These are phyloP conservation scores for Drosophila murphyi DNA, from an alignment of 1,140 invertebrate species.

Conservation along the genomic window DNA sequence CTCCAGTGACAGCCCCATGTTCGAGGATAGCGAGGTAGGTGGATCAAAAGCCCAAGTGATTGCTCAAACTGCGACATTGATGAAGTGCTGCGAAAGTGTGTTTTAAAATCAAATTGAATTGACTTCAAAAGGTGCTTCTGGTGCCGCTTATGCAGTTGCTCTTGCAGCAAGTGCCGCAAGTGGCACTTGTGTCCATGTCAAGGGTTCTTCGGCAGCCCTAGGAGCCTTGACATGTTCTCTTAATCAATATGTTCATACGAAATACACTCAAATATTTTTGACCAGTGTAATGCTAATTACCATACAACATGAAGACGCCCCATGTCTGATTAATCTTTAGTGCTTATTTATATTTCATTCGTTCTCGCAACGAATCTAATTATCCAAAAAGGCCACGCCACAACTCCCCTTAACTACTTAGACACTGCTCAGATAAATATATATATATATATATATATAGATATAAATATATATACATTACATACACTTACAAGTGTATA, in stretches of 20 bases:
- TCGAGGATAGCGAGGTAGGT: slow-evolving; percentile 84
- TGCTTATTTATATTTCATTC: slow-evolving; percentile 79
- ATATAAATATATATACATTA: not conserved
- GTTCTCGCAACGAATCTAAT: slow-evolving; percentile 67
- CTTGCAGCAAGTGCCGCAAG: slow-evolving; percentile 23
- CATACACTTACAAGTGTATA: slow-evolving; percentile 3
- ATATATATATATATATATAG: slow-evolving; percentile 10
- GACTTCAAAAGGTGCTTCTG: slow-evolving; percentile 16
- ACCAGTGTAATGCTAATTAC: slow-evolving; percentile 61
- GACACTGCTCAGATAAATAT: slow-evolving; percentile 28
- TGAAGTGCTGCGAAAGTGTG: slow-evolving; percentile 49
- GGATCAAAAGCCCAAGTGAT: slow-evolving; percentile 4
- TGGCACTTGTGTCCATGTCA: slow-evolving; percentile 22
- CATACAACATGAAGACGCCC: slow-evolving; percentile 42
- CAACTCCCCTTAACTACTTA: slow-evolving; percentile 27
- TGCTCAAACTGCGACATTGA: slow-evolving; percentile 17
- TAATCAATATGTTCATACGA: slow-evolving; percentile 57
- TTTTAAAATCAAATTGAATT: slow-evolving; percentile 64
- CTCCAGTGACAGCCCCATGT: slow-evolving; percentile 83
- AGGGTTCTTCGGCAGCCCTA: not conserved
- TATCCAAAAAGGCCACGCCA: slow-evolving; percentile 66
- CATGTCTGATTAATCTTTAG: slow-evolving; percentile 74
- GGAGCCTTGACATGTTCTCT: not conserved
- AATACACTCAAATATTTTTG: slow-evolving; percentile 35
- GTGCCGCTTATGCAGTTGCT: not conserved